These are phyloP conservation scores for Amphipyra berbera DNA, from an alignment of 2,888 invertebrate species.

Conservation along the genomic window DNA sequence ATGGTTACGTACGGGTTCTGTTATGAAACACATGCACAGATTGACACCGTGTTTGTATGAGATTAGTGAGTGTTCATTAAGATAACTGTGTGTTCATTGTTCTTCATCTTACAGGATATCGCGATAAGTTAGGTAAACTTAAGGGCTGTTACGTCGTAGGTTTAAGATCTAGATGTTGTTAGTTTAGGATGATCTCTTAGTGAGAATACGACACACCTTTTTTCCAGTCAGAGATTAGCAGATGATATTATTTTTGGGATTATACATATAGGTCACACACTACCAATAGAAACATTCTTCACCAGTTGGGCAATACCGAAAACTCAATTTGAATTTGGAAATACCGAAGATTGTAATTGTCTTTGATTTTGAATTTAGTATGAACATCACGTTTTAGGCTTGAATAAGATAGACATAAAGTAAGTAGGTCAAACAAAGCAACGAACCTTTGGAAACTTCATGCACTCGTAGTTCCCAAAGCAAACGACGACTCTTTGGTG, in stretches of 20 bases:
- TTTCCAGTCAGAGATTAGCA: background rate
- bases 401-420: background rate
- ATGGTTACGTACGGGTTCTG: slow-evolving; percentile 14
- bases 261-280: too few relatives aligned
- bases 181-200: background rate
- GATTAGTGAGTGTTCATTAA: slow-evolving; percentile 21
- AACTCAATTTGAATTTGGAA: too few relatives aligned
- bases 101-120: slow-evolving; percentile 44
- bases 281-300: too few relatives aligned
- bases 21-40: slow-evolving; percentile 25
- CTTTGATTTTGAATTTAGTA: background rate
- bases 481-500: slow-evolving; percentile 80
- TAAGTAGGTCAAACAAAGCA: background rate
- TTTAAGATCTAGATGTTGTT: slow-evolving; percentile 2
- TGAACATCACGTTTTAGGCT: background rate
- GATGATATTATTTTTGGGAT: background rate
- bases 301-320: too few relatives aligned
- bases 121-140: slow-evolving; percentile 26
- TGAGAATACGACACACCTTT: background rate
- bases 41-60: slow-evolving; percentile 39
- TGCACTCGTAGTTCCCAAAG: slow-evolving; percentile 88
- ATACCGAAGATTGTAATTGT: too few relatives aligned
- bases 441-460: slow-evolving; percentile 83
- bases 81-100: slow-evolving; percentile 35
- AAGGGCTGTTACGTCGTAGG: slow-evolving; percentile 11